Percentiles rank a stretch among this genome's conserved stretches.
Evolutionary conservation across 1,140 invertebrate genomes (phyloP).

Genomic region (Ericerus pela): DNA sequence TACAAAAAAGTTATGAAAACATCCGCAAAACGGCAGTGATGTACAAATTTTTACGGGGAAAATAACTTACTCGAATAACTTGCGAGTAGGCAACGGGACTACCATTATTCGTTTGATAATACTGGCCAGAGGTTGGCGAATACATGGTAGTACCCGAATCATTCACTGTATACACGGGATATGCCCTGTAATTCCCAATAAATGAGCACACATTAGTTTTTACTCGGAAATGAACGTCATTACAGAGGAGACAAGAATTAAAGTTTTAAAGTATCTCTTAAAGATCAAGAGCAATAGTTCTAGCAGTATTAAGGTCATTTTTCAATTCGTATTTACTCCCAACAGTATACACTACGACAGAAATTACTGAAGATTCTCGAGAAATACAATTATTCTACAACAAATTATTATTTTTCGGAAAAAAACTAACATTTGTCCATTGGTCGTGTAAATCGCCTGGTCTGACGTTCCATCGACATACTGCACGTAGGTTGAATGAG

Average conservation of each 20-base stretch:
- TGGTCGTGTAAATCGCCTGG: slow-evolving; percentile 49
- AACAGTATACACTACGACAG: too few species aligned
- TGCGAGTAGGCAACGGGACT: slow-evolving; percentile 37
- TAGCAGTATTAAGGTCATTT: too few species aligned
- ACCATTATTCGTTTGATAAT: slow-evolving; percentile 25
- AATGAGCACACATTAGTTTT: not conserved
- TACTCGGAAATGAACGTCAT: too few species aligned
- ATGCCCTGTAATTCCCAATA: slow-evolving; percentile 41
- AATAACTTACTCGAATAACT: slow-evolving; percentile 24
- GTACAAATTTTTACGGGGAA: slow-evolving; percentile 9
- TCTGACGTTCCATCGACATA: slow-evolving; percentile 48
- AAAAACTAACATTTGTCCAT: slow-evolving; percentile 53
- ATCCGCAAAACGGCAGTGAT: not conserved
- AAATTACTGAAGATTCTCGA: too few species aligned
- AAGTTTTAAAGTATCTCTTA: too few species aligned
- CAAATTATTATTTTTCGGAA: slow-evolving; percentile 3
- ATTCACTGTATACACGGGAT: slow-evolving; percentile 69
- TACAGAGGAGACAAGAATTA: too few species aligned
- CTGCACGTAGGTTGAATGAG: slow-evolving; percentile 49
- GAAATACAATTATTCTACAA: too few species aligned
- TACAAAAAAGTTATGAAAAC: not conserved
- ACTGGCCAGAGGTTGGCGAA: slow-evolving; percentile 42
- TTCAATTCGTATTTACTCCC: too few species aligned
- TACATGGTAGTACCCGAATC: slow-evolving; percentile 57
- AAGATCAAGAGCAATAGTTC: too few species aligned